Base-by-base conservation (phyloP, 2,113 vertebrate genomes). In the Lagopus muta region DNA sequence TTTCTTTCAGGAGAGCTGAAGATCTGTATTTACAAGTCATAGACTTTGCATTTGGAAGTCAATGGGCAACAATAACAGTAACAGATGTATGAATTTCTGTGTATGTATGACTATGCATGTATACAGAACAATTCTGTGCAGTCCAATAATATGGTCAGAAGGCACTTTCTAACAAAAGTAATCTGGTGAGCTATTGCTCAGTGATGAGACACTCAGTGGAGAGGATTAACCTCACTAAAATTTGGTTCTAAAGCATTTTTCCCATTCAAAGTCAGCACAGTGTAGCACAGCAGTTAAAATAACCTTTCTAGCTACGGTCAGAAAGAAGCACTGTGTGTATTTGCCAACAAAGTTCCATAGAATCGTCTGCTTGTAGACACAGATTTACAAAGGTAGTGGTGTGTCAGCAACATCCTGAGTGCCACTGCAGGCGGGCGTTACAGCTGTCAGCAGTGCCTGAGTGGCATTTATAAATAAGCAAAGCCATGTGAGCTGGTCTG, bases 381-480 rank as follows among this genome's bases (percentile, higher is more conserved):
- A 61, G 73, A 79, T 94, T 83, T 11, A 81, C 69, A 92, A 94
- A 75, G 0, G 2, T 61, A 82, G 86, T 83, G 95, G 80, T 81
- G 86, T 93, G 95, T 96, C 95, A 97, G 90, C 95, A 96, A 72
- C 86, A 94, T 95, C 94, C 74, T 85, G 95, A 95, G 92, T 96
- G 96, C 87, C 93, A 75, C 40, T 38, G 70, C 77, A 82, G 89
- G 89, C 38, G 86, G 81, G 75, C 70, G 74, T 93, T 87, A 69
- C 55, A 94, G 85, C 89, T 88, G 88, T 84, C 94, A 95, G 94
- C 95, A 92, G 86, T 54, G 65, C 47, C 34, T 73, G 89, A 97
- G 89, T 84, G 64, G 67, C 42, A 71, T 95, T 96, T 95, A 86
- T 91, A 88, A 95, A 89, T 92, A 95, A 90, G 91, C 91, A 80